These are phyloP conservation scores for Enteromius afrohamiltoni DNA, from an alignment of 2,797 vertebrate genomes.

Conservation along the genomic window DNA sequence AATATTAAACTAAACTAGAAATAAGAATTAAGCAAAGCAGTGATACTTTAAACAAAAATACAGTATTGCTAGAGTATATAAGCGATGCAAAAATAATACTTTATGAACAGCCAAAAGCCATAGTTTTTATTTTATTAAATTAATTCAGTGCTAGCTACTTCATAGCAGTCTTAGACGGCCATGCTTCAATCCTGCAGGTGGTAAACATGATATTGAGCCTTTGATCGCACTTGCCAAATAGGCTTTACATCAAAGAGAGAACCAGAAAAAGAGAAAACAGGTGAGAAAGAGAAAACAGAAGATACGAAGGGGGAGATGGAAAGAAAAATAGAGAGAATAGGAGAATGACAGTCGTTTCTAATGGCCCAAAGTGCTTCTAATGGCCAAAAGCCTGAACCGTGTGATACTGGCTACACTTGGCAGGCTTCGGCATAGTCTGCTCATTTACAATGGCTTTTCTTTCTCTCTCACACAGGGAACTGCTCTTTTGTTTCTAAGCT, in stretches of 20 bases:
- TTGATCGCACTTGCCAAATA: slow-evolving; percentile 63
- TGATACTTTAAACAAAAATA: neutral
- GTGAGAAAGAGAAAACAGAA: slow-evolving; percentile 46
- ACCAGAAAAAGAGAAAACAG: slow-evolving; percentile 22
- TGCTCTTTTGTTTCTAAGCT: slow-evolving; percentile 11
- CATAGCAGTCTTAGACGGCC: slow-evolving; percentile 19
- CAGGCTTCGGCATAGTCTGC: slow-evolving; percentile 3
- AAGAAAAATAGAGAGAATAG: slow-evolving; percentile 47
- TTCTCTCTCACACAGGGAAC: neutral
- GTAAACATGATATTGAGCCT: slow-evolving; percentile 49
- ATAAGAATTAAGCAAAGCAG: neutral
- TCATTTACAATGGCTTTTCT: slow-evolving; percentile 18
- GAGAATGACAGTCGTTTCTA: slow-evolving; percentile 28
- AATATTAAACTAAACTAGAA: neutral
- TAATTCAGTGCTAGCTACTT: neutral
- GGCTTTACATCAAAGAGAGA: slow-evolving; percentile 55
- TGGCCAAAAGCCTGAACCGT: slow-evolving; percentile 30
- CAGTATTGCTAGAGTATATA: neutral
- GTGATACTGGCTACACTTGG: slow-evolving; percentile 40
- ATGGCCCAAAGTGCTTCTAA: slow-evolving; percentile 33
- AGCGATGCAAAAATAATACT: neutral
- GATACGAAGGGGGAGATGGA: slow-evolving; percentile 18
- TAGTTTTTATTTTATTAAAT: slow-evolving; percentile 1
- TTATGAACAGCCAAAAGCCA: neutral
- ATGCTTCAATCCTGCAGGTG: slow-evolving; percentile 42